Evolutionary conservation across 2,888 invertebrate genomes (phyloP), one percentile per base, ranked within the genome.

Genomic region (Adineta ricciae): DNA sequence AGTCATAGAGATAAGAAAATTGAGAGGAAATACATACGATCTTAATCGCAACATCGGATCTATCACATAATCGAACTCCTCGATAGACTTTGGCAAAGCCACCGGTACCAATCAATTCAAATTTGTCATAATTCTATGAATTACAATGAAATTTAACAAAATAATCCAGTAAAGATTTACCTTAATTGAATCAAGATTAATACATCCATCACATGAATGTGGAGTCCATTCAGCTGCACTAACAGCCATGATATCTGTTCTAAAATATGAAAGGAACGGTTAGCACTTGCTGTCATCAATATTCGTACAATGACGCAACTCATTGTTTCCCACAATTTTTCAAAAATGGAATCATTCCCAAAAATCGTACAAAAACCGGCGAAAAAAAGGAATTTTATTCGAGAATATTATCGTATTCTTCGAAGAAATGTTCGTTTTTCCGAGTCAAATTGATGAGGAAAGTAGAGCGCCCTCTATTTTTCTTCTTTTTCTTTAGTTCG

Each of bases 11-110:
- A 78, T 38, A 7, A 1, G 14, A 21, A 1, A 24, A 19, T 7
- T 41, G 24, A 24, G 0, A 73, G 21, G 11, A 24, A 16, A 78
- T n/a, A 78, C 41, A 0, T 78, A 78, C 78, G n/a, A 96, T 96
- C 93, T 97, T 97, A 89, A 97, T 95, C 86, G 96, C 97, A 88
- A 96, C 95, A 92, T 95, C 94, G 89, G 93, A 91, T 82, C 94
- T 93, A 86, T 94, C 94, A 89, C 92, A 93, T 83, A 92, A 92
- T 90, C 95, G 95, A 93, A 92, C 93, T 90, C 95, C 96, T 89
- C 93, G 93, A 91, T 96, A 96, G 32, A 97, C 97, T 90, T 94
- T 94, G 83, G 96, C 97, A 92, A 96, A 97, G 84, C 96, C 97
- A 85, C 97, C 97, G 92, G 95, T 95, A 49, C 97, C 97, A 88